Evolutionary conservation across 2,888 invertebrate species (phyloP).

Genomic region (Calephelis perditalis): DNA sequence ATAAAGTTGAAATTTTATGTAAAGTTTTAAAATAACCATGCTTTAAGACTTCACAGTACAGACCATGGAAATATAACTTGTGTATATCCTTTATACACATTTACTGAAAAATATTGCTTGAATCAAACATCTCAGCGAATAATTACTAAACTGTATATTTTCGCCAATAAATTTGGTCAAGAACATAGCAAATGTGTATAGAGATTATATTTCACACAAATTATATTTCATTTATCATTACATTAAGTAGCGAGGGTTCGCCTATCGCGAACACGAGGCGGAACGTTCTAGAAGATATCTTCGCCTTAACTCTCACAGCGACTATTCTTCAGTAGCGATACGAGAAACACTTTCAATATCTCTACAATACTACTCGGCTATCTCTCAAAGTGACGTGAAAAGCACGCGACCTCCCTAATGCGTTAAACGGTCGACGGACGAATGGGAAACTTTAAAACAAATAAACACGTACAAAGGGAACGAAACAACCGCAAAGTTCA

Average conservation of each 20-base stretch:
- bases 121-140: too few species aligned
- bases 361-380: conserved; percentile 43
- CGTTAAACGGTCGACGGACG: conserved; percentile 18
- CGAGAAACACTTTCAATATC: conserved; percentile 5
- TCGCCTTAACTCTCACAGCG: conserved; percentile 45
- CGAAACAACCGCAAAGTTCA: conserved; percentile 15
- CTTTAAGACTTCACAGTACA: too few species aligned
- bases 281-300: conserved; percentile 7
- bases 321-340: conserved; percentile 50
- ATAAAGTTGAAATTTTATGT: too few species aligned
- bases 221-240: too few species aligned
- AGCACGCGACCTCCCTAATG: conserved; percentile 36
- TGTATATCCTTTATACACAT: too few species aligned
- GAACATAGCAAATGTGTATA: too few species aligned
- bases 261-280: conserved; percentile 10
- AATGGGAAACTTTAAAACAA: conserved; percentile 12
- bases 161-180: too few species aligned
- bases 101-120: too few species aligned
- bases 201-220: too few species aligned
- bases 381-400: conserved; percentile 40
- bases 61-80: too few species aligned
- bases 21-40: too few species aligned
- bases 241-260: background rate
- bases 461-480: conserved; percentile 31
- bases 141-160: too few species aligned